These are phyloP conservation scores for Sardina pilchardus DNA, from an alignment of 2,113 vertebrate genomes.

Conservation along the genomic window DNA sequence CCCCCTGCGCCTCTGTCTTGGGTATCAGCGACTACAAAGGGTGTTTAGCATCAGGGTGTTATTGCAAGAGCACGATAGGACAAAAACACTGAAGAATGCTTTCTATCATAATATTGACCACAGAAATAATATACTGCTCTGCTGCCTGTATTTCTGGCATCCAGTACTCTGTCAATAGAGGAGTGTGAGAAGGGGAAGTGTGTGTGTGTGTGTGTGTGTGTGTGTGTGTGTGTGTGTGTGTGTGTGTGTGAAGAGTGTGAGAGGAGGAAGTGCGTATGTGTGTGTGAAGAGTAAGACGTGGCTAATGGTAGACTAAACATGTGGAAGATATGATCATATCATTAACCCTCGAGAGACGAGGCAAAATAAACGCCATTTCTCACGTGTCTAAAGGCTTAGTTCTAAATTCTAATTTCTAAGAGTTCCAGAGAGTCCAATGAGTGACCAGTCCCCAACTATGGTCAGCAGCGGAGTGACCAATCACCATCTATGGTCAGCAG, in stretches of 20 bases:
- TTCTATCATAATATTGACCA: background rate
- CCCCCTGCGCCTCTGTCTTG: background rate
- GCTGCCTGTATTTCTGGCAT: background rate
- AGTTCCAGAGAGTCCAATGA: too few species aligned
- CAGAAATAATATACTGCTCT: background rate
- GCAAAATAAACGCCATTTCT: background rate
- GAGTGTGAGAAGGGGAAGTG: background rate
- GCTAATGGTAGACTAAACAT: background rate
- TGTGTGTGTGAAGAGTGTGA: background rate
- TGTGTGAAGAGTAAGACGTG: background rate
- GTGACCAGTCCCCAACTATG: too few species aligned
- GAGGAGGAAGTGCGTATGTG: too few species aligned
- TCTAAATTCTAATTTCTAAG: too few species aligned
- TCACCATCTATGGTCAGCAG: too few species aligned
- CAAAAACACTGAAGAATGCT: background rate
- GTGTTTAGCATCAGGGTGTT: background rate
- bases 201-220: background rate
- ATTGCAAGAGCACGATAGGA: background rate
- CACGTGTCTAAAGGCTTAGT: too few species aligned
- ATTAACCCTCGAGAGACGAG: background rate
- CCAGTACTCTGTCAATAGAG: background rate
- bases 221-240: too few species aligned
- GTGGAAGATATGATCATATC: background rate
- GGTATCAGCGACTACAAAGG: background rate
- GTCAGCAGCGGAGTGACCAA: too few species aligned